A percentile compares a stretch with the other conserved stretches of the same genome.
Conservation (phyloP, 2,888 invertebrate genomes). For the Microchrysa polita region DNA sequence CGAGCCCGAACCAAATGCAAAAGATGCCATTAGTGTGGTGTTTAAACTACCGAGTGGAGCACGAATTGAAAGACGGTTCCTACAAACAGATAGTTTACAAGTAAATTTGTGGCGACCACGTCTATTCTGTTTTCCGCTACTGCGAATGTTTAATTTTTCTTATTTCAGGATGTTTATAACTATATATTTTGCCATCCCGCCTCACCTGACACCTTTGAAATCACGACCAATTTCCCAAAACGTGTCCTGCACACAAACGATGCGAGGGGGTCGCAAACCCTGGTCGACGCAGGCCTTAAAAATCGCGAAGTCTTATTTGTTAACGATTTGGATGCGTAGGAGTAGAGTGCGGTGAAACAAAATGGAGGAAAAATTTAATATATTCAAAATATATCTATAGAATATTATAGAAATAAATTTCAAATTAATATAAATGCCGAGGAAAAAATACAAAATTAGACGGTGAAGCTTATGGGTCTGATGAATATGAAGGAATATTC, state of each 20-base stretch:
- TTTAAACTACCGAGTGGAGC: constrained; percentile 92
- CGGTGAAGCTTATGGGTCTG: background rate
- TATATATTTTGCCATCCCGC: constrained; percentile 95
- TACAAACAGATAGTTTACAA: constrained; percentile 80
- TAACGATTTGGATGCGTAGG: constrained; percentile 87
- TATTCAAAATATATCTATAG: too few species aligned
- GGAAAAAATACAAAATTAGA: background rate
- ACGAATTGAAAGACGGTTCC: constrained; percentile 87
- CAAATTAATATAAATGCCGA: background rate
- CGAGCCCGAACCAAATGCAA: constrained; percentile 78
- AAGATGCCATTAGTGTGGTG: constrained; percentile 82
- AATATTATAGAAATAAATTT: background rate
- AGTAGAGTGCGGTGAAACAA: too few species aligned
- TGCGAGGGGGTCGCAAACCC: constrained; percentile 63
- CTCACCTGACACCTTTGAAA: constrained; percentile 92
- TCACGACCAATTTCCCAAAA: constrained; percentile 95
- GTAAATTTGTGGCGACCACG: constrained; percentile 65
- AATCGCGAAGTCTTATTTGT: constrained; percentile 93
- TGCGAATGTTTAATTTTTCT: constrained; percentile 19
- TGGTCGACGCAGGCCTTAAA: constrained; percentile 83
- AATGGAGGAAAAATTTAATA: too few species aligned
- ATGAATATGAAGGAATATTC: constrained; percentile 2
- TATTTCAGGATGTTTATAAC: constrained; percentile 86
- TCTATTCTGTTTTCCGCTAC: background rate
- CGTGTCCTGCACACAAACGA: constrained; percentile 72